Conservation (phyloP, 1,140 invertebrate genomes). For the Drosophila serrata region DNA sequence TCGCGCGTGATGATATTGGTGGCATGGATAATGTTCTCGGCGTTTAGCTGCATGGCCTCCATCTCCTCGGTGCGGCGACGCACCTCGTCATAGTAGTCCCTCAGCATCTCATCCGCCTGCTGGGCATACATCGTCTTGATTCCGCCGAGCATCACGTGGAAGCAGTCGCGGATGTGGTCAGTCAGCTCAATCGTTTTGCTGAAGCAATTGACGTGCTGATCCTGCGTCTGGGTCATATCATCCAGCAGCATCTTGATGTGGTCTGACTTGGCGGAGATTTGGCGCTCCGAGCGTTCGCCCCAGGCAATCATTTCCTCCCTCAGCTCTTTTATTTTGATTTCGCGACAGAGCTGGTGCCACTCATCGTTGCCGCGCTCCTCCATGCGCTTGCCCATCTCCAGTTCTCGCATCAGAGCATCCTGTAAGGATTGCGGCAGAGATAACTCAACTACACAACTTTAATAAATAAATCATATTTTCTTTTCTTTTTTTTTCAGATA, state of each 20-base stretch:
- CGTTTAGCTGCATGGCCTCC: constrained; percentile 58
- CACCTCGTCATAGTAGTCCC: constrained; percentile 72
- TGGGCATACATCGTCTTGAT: constrained; percentile 55
- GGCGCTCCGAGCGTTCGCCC: constrained; percentile 49
- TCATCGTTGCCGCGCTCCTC: constrained; percentile 50
- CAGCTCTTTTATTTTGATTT: constrained; percentile 69
- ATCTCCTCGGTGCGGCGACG: constrained; percentile 59
- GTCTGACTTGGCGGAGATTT: constrained; percentile 64
- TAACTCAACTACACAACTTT: too few species aligned
- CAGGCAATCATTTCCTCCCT: constrained; percentile 61
- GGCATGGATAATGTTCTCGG: constrained; percentile 76
- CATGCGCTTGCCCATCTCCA: constrained; percentile 71
- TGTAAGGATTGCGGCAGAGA: not conserved
- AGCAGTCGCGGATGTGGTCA: constrained; percentile 73
- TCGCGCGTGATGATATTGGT: constrained; percentile 64
- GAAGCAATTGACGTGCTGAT: constrained; percentile 51
- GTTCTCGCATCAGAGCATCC: constrained; percentile 63
- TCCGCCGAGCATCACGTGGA: constrained; percentile 56
- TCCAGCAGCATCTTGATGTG: constrained; percentile 64
- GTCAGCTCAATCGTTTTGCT: constrained; percentile 60
- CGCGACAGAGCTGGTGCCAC: constrained; percentile 67
- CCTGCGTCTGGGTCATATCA: constrained; percentile 68
- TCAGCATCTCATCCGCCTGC: constrained; percentile 68
- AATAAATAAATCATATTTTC: too few species aligned
- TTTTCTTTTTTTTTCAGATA: too few species aligned